Base-by-base conservation (phyloP, 2,113 vertebrate genomes). In the Nicator chloris region DNA sequence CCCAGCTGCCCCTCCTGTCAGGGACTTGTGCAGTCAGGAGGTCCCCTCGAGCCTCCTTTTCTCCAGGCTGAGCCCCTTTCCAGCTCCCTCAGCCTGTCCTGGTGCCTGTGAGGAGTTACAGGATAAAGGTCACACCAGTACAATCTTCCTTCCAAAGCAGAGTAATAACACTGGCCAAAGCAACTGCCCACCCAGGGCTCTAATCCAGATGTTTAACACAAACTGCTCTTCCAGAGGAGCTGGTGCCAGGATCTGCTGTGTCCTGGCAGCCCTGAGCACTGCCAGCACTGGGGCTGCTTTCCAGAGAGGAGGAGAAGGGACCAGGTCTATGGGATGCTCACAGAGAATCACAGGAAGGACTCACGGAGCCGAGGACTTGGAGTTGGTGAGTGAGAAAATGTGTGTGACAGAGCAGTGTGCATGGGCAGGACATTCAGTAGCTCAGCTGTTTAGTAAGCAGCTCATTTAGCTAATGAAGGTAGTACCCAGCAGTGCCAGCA, bases 91-190 rank as follows among this genome's bases (percentile, higher is more conserved):
- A 86, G 64, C 73, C 3, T 0, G 28, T 78, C 39, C 33, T 86
- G 54, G 27, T 51, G 37, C 35, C 23, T 0, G 0, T n/a, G 39
- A 70, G 44, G 49, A 69, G 26, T 10, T 15, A 40, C 2, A 10
- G 63, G 63, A n/a, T 26, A 49, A 30, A 66, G 39, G 27, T 15
- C 39, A 37, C 47, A 72, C 31, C 40, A 51, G 6, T 4, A 13
- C 26, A 72, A 13, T n/a, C 10, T 44, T 12, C 50, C 68, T 84
- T 57, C 39, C 72, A 72, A 76, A 77, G 63, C 31, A 66, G 17
- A 50, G 57, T 2, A 39, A 63, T 3, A 39, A 63, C 18, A 7
- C 54, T 2, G 4, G 23, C 37, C 15, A 51, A 49, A 85, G 31
- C 3, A 2, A 21, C 35, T 12, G 33, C 40, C 47, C 8, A 2